phyloP scores from a whole-genome alignment of 2,888 invertebrate species.

The Dryococelus australis region DNA sequence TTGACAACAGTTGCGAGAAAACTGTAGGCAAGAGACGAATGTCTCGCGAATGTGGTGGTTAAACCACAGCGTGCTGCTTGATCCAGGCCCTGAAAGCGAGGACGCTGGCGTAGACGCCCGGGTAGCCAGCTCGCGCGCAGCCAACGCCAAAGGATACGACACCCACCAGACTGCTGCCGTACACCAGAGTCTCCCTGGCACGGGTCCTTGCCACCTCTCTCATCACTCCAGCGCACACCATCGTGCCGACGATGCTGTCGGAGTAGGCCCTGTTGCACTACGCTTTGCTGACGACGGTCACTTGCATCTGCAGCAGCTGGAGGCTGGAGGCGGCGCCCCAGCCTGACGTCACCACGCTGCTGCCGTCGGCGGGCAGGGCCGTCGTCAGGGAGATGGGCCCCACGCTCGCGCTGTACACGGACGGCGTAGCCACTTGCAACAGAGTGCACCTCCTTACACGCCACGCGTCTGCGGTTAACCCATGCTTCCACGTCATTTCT shows the following conservation, averaged over 20 bases:
- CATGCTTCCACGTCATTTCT: no score
- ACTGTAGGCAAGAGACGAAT: no score
- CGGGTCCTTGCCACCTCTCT: background rate
- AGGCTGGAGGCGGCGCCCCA: background rate
- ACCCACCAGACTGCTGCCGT: background rate
- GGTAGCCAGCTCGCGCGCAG: background rate
- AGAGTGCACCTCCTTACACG: no score
- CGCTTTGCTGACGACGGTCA: background rate
- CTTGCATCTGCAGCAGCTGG: background rate
- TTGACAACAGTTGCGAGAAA: no score
- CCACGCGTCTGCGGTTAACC: no score
- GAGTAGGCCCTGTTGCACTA: background rate
- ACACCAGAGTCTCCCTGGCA: background rate
- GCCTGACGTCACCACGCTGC: background rate
- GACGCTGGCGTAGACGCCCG: background rate
- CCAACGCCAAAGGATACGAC: background rate
- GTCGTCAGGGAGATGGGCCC: background rate
- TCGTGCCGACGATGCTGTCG: background rate
- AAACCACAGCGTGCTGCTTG: background rate
- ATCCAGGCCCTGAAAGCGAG: background rate
- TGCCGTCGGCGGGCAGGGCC: background rate
- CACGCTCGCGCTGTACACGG: background rate
- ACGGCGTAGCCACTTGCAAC: background rate
- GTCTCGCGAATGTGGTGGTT: no score
- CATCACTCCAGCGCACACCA: constrained; percentile 7